Conservation (phyloP, 2,888 invertebrate genomes). For the Drosophila algonquin region DNA sequence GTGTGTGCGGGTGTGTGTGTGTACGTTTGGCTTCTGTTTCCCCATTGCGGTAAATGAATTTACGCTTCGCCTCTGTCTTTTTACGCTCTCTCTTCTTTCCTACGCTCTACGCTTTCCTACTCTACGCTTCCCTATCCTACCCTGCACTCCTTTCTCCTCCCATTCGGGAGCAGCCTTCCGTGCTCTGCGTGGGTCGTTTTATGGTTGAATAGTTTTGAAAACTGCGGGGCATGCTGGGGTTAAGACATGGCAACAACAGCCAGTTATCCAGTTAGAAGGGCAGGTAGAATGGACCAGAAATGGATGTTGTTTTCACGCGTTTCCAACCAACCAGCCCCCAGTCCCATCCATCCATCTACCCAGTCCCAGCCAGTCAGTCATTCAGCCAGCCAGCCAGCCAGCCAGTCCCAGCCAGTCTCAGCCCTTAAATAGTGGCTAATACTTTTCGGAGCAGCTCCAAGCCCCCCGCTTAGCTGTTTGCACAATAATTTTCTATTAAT, state of each 20-base stretch:
- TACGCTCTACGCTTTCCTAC: constrained; percentile 21
- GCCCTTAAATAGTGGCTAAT: constrained; percentile 66
- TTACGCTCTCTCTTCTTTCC: constrained; percentile 32
- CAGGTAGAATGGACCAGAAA: constrained; percentile 50
- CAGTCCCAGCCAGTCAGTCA: no score
- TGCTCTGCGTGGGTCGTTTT: constrained; percentile 53
- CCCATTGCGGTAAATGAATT: constrained; percentile 71
- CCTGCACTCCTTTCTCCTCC: not conserved
- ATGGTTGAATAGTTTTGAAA: constrained; percentile 73
- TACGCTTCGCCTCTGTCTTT: constrained; percentile 57
- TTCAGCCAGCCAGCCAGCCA: no score
- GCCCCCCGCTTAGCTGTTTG: constrained; percentile 56
- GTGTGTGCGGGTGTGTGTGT: constrained; percentile 26
- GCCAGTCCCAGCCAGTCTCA: not conserved
- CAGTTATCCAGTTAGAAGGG: constrained; percentile 7
- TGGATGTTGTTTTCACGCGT: constrained; percentile 12
- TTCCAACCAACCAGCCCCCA: no score
- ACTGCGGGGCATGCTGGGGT: constrained; percentile 45
- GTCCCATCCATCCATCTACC: no score
- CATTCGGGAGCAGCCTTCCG: not conserved
- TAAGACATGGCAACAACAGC: constrained; percentile 43
- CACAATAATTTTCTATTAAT: constrained; percentile 78
- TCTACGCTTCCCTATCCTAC: constrained; percentile 15
- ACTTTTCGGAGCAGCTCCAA: constrained; percentile 58
- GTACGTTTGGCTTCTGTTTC: constrained; percentile 26